These are phyloP conservation scores for Neoascia interrupta DNA, from an alignment of 2,888 invertebrate genomes.

Conservation along the genomic window DNA sequence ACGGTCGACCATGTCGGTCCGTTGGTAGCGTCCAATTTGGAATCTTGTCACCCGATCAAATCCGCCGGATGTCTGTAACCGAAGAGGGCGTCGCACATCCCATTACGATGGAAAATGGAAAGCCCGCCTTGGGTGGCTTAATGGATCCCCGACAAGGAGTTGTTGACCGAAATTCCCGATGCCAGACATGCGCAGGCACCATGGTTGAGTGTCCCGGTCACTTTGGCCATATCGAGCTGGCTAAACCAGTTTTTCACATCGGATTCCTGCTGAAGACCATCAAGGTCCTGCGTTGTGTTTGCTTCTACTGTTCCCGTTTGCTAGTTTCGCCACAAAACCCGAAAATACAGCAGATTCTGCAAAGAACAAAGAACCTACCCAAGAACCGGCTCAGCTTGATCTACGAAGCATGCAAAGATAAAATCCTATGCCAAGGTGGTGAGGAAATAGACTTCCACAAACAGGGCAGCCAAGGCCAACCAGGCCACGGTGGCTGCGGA, in stretches of 20 bases:
- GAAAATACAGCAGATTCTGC: conserved; percentile 81
- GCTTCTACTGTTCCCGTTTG: conserved; percentile 97
- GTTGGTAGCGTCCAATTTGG: conserved; percentile 98
- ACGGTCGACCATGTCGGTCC: conserved; percentile 84
- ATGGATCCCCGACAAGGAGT: conserved; percentile 99
- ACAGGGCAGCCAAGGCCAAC: not conserved
- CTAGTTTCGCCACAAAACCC: conserved; percentile 92
- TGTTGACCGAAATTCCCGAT: conserved; percentile 91
- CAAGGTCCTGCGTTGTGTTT: conserved; percentile 95
- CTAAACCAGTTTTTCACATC: conserved; percentile 97
- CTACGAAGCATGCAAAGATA: conserved; percentile 96
- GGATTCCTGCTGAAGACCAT: conserved; percentile 96
- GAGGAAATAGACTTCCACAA: conserved; percentile 89
- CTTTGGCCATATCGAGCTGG: conserved; percentile 97
- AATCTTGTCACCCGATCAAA: conserved; percentile 97
- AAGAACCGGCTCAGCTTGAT: conserved; percentile 90
- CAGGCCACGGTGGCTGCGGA: conserved; percentile 86
- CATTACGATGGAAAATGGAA: conserved; percentile 97
- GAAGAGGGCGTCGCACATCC: conserved; percentile 96
- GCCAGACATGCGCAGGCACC: conserved; percentile 95
- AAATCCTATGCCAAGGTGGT: conserved; percentile 97
- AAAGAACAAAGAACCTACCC: conserved; percentile 95
- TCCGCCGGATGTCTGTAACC: conserved; percentile 96
- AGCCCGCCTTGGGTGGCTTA: conserved; percentile 95
- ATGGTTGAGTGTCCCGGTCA: conserved; percentile 98